Evolutionary conservation across 1,140 invertebrate species (phyloP).

Genomic region (Drosophila arizonae): DNA sequence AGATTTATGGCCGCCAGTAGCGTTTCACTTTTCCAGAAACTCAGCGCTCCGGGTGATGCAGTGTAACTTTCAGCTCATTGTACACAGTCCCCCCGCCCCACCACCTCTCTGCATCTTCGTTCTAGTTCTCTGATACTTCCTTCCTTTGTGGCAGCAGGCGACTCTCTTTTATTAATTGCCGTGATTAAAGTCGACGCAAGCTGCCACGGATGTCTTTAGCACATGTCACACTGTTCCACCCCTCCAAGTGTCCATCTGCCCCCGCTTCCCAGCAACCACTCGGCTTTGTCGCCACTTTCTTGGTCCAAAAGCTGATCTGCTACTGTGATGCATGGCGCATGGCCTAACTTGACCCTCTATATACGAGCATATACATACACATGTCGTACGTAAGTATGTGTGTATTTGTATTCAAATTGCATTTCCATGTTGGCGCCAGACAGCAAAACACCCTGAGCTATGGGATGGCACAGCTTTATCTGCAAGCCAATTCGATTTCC

Average conservation of each 20-base stretch:
- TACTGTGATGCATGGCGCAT: slow-evolving; percentile 39
- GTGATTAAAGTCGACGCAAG: slow-evolving; percentile 61
- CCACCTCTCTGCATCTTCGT: not conserved
- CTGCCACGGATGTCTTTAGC: slow-evolving; percentile 68
- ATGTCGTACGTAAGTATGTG: no score
- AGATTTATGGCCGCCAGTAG: slow-evolving; percentile 74
- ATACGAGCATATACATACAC: no score
- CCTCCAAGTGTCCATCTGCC: slow-evolving; percentile 15
- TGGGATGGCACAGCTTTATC: slow-evolving; percentile 11
- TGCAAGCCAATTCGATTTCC: slow-evolving; percentile 16
- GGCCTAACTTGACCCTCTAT: slow-evolving; percentile 63
- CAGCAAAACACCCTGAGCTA: slow-evolving; percentile 25
- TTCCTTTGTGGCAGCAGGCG: slow-evolving; percentile 51
- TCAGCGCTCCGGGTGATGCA: slow-evolving; percentile 57
- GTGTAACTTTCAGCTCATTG: slow-evolving; percentile 30
- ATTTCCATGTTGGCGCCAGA: slow-evolving; percentile 77
- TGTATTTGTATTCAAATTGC: slow-evolving; percentile 59
- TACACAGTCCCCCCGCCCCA: not conserved
- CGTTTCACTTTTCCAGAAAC: slow-evolving; percentile 49
- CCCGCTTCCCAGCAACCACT: slow-evolving; percentile 8
- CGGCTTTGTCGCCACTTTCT: slow-evolving; percentile 19
- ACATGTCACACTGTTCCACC: slow-evolving; percentile 59
- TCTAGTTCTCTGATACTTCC: slow-evolving; percentile 41
- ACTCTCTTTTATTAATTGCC: slow-evolving; percentile 67
- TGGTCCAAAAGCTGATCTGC: slow-evolving; percentile 43